These are phyloP conservation scores for Apantesis nais DNA, from an alignment of 2,888 invertebrate genomes.

Conservation along the genomic window DNA sequence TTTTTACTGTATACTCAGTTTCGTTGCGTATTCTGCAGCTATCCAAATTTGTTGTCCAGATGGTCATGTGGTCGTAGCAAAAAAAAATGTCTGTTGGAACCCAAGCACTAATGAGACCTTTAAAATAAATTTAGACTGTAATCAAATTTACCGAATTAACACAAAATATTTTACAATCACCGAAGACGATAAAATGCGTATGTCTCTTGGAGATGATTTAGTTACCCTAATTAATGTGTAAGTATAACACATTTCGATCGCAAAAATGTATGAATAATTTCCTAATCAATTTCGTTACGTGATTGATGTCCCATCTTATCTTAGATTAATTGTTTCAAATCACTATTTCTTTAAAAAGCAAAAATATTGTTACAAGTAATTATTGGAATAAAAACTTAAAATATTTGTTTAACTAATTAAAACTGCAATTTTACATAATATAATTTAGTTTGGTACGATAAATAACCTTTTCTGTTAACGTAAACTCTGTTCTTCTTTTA, in stretches of 20 bases:
- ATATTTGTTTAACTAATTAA: neutral
- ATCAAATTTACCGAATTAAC: conserved; percentile 22
- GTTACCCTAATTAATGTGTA: conserved; percentile 44
- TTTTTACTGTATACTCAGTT: conserved; percentile 4
- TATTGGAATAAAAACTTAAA: neutral
- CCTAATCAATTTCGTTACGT: neutral
- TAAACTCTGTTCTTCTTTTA: neutral
- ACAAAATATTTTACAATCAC: conserved; percentile 19
- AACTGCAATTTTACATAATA: neutral
- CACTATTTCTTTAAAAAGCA: neutral
- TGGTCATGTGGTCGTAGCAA: conserved; percentile 37
- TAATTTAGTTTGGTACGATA: neutral
- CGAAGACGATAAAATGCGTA: conserved; percentile 27
- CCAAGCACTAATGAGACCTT: conserved; percentile 45
- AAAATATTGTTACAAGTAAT: neutral
- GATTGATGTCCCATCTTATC: neutral
- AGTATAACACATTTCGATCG: conserved; percentile 26
- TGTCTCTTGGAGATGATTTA: conserved; percentile 27
- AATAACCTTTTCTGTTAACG: neutral
- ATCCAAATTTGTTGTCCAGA: conserved; percentile 47
- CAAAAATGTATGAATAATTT: neutral
- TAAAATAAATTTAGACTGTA: conserved; percentile 39
- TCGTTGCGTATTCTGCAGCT: conserved; percentile 16
- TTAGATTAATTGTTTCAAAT: neutral
- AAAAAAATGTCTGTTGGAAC: conserved; percentile 52